Evolutionary conservation across 1,140 invertebrate genomes (phyloP).

Genomic region (Oryzaephilus surinamensis): DNA sequence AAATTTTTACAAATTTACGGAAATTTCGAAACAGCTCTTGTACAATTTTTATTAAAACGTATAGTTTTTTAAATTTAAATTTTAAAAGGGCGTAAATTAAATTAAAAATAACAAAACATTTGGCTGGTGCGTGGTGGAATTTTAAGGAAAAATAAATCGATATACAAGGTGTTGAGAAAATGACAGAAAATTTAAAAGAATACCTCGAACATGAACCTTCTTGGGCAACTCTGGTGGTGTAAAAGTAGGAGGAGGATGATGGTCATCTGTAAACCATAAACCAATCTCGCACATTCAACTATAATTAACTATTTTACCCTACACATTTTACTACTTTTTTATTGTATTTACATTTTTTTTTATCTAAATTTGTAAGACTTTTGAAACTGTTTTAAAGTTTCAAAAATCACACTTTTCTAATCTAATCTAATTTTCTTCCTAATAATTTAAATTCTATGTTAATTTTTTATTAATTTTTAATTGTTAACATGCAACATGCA

Average conservation of each 20-base stretch:
- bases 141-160: constrained; percentile 1
- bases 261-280: constrained; percentile 83
- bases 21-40: too few relatives aligned
- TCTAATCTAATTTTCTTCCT: too few relatives aligned
- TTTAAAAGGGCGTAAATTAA: too few relatives aligned
- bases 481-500: too few relatives aligned
- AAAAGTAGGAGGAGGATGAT: constrained; percentile 87
- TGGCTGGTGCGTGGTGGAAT: constrained; percentile 4
- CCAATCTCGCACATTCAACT: constrained; percentile 36
- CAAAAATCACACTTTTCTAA: too few relatives aligned
- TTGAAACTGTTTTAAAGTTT: too few relatives aligned
- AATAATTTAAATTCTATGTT: too few relatives aligned
- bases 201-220: constrained; percentile 93
- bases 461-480: too few relatives aligned
- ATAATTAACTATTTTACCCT: constrained; percentile 10
- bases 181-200: constrained; percentile 16
- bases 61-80: too few relatives aligned
- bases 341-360: not conserved
- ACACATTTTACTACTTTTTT: constrained; percentile 1
- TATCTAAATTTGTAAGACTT: too few relatives aligned
- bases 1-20: too few relatives aligned
- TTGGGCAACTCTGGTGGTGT: constrained; percentile 94
- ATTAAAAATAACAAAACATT: constrained; percentile 11
- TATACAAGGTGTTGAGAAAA: constrained; percentile 4
- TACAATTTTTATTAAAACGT: too few relatives aligned